Evolutionary conservation across 2,797 vertebrate genomes (phyloP).

Genomic region (Sebastes oblongus): DNA sequence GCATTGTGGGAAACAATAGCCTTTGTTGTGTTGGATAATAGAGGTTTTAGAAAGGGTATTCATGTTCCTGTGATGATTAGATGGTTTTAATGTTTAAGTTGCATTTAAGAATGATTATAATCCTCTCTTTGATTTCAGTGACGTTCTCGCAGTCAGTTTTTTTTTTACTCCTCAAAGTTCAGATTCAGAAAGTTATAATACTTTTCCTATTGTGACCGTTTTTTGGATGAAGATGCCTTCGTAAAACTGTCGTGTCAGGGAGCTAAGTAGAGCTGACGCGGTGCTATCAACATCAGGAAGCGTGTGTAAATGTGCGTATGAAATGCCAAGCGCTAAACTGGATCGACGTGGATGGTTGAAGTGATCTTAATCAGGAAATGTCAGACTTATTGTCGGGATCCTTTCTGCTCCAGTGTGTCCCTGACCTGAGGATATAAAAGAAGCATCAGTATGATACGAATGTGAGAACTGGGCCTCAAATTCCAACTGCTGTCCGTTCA

Average conservation of each 20-base stretch:
- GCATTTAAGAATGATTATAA: slow-evolving; percentile 27
- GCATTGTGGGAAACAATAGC: slow-evolving; percentile 75
- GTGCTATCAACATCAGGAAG: slow-evolving; percentile 13
- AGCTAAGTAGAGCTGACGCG: slow-evolving; percentile 33
- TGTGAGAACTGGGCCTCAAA: slow-evolving; percentile 5
- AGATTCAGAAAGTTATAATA: background rate
- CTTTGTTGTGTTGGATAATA: slow-evolving; percentile 72
- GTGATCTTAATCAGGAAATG: slow-evolving; percentile 62
- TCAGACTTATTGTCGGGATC: slow-evolving; percentile 14
- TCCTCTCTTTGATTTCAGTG: slow-evolving; percentile 35
- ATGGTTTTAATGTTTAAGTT: slow-evolving; percentile 59
- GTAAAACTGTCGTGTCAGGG: background rate
- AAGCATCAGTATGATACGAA: background rate
- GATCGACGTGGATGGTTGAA: slow-evolving; percentile 55
- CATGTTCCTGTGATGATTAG: slow-evolving; percentile 53
- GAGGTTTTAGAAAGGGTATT: slow-evolving; percentile 65
- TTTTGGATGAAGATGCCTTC: background rate
- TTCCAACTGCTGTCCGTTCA: background rate
- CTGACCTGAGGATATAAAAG: slow-evolving; percentile 25
- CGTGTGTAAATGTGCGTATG: slow-evolving; percentile 18
- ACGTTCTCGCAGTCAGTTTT: background rate
- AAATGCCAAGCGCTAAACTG: slow-evolving; percentile 47
- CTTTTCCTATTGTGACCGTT: background rate
- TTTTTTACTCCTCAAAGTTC: slow-evolving; percentile 4
- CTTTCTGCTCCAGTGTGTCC: slow-evolving; percentile 36